A percentile compares a stretch with the other conserved stretches of the same genome.
Conservation (phyloP, 2,888 invertebrate genomes). For the Tachina grossa region DNA sequence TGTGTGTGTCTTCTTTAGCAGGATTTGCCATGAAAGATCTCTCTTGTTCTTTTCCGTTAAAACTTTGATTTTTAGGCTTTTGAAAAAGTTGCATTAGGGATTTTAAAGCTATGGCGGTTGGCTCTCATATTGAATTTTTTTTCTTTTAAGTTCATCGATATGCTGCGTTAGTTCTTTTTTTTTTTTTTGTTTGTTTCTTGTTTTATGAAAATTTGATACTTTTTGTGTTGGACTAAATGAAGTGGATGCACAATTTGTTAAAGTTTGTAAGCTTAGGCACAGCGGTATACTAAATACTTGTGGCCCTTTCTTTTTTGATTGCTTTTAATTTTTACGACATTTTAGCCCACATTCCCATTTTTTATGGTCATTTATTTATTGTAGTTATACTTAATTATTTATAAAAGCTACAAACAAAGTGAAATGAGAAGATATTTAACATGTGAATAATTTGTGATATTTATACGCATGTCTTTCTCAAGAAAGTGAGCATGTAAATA, state of each 20-base stretch:
- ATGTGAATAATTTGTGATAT: constrained; percentile 14
- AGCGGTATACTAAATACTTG: constrained; percentile 62
- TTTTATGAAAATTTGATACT: constrained; percentile 67
- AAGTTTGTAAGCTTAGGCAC: constrained; percentile 70
- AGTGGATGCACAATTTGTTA: constrained; percentile 70
- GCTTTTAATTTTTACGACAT: constrained; percentile 47
- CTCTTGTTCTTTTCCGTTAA: not conserved
- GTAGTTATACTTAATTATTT: constrained; percentile 24
- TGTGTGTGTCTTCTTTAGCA: constrained; percentile 25
- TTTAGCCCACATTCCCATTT: constrained; percentile 44
- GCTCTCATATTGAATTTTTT: constrained; percentile 39
- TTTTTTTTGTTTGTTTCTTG: constrained; percentile 11
- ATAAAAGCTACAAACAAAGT: not conserved
- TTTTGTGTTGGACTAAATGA: constrained; percentile 66
- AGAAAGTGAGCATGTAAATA: not conserved
- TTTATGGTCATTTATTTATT: constrained; percentile 12
- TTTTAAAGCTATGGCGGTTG: constrained; percentile 43
- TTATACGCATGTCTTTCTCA: constrained; percentile 35
- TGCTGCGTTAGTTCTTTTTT: constrained; percentile 36
- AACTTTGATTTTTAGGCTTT: constrained; percentile 29
- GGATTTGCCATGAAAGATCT: constrained; percentile 24
- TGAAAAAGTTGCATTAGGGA: constrained; percentile 40
- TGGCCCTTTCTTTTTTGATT: constrained; percentile 24
- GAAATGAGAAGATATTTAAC: not conserved
- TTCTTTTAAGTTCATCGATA: constrained; percentile 36